Evolutionary conservation across 2,113 vertebrate species (phyloP), one percentile per base, ranked within the genome.

Genomic region (Cariama cristata): DNA sequence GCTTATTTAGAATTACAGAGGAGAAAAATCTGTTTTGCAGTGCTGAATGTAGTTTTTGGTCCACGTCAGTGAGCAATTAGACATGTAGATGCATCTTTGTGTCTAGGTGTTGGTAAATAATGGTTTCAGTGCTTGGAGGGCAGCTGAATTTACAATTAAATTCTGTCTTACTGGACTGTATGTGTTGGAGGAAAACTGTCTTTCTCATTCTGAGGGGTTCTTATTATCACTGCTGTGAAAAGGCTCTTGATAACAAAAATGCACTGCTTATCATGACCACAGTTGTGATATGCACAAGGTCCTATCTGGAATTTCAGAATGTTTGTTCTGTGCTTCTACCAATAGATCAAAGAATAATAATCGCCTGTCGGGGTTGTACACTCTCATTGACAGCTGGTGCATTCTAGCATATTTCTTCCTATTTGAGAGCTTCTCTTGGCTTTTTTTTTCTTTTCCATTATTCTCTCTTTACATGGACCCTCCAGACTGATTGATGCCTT

Each of bases 301-400:
- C 88, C 81, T 94, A 27, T 94, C 67, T 96, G 95, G 67, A 93
- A 79, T 96, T 87, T 94, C 89, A 88, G 69, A 53, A 32, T 93
- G 89, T 95, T 97, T 96, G 60, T 87, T 95, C 66, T 87, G 84
- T 73, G 55, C 79, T 83, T 94, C 85, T 90, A 79, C 94, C 85
- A 89, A 19, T 76, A 94, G 85, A 93, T 96, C 93, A 95, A 95
- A 94, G 87, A 95, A 90, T 79, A 95, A 90, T 79, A 94, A 90
- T 94, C 95, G 90, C 86, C 87, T 90, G 93, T 95, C 84, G 84
- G 74, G 71, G 84, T 60, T 85, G 63, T 72, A 44, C 16, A 1
- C 66, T 55, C 47, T 62, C 55, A 33, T 18, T 88, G 94, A 69
- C 75, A 82, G 73, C 1, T 0, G n/a, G 62, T 69, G 69, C 2